phyloP scores from a whole-genome alignment of 2,113 vertebrate genomes.

The Pluvianellus socialis region DNA sequence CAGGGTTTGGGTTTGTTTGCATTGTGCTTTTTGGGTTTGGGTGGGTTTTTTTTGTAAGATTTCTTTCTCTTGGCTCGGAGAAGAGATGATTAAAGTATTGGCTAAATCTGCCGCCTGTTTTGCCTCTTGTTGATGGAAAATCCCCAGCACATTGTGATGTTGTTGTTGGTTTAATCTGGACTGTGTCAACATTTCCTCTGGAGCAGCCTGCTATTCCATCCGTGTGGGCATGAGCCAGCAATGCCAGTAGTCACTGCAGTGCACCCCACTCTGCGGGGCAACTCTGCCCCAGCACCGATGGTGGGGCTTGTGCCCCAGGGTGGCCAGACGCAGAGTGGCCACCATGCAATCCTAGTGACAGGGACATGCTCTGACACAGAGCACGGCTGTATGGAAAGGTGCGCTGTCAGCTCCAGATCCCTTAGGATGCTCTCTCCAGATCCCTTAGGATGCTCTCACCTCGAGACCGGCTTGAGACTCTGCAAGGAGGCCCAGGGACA shows the following conservation, averaged over 20 bases:
- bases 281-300: not conserved
- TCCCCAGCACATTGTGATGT: not conserved
- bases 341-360: rapidly evolving
- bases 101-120: not conserved
- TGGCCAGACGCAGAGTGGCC: not conserved
- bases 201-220: not conserved
- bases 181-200: not conserved
- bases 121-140: not conserved
- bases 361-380: not conserved
- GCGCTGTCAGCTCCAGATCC: not conserved
- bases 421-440: not conserved
- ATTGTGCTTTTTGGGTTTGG: not conserved
- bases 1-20: not conserved
- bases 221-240: not conserved
- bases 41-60: not conserved
- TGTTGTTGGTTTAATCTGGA: not conserved
- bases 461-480: too few relatives aligned
- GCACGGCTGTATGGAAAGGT: rapidly evolving
- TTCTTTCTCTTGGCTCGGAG: not conserved
- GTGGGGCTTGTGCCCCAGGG: not conserved
- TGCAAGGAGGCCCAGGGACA: not conserved
- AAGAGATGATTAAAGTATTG: not conserved
- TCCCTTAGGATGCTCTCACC: not conserved
- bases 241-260: not conserved
- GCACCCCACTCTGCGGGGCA: not conserved